Conservation (phyloP, 2,113 vertebrate genomes). For the Steatornis caripensis region DNA sequence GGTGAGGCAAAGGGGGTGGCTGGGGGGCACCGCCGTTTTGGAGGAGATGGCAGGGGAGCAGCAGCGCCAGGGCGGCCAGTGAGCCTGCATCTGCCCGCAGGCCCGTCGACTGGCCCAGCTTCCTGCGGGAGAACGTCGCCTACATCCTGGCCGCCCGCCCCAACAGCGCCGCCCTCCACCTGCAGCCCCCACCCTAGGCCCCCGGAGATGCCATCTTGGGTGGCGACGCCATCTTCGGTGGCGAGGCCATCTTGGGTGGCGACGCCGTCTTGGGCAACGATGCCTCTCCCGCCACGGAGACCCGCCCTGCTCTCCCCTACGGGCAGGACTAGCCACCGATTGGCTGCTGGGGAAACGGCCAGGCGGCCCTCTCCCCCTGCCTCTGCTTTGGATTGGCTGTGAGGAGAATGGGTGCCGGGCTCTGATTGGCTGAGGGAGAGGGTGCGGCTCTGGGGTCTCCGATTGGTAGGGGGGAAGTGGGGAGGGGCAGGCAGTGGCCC, state of each 20-base stretch:
- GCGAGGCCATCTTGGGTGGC: not conserved
- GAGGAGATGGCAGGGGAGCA: accelerated
- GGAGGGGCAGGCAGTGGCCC: not conserved
- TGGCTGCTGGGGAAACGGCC: not conserved
- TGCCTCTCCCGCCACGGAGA: not conserved
- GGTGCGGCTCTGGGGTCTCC: not conserved
- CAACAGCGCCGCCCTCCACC: constrained; percentile 90
- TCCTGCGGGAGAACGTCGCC: constrained; percentile 85
- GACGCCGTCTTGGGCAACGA: too few species aligned
- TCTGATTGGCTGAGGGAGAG: not conserved
- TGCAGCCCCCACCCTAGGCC: constrained; percentile 82
- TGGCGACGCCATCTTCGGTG: not conserved
- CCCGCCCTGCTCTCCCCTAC: not conserved
- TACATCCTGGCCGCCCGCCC: constrained; percentile 90
- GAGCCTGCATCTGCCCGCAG: constrained; percentile 37
- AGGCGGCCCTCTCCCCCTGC: accelerated
- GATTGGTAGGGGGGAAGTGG: not conserved
- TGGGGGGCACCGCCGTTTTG: too few species aligned
- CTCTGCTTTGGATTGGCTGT: not conserved
- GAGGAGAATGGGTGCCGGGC: not conserved
- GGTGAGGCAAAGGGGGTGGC: constrained; percentile 62
- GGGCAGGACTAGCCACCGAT: not conserved
- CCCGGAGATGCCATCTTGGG: constrained; percentile 30
- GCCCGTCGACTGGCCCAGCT: constrained; percentile 82
- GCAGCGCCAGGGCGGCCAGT: accelerated